Percentiles rank a stretch among this genome's conserved stretches.
phyloP scores from a whole-genome alignment of 2,113 vertebrate genomes.

The Silurus meridionalis region DNA sequence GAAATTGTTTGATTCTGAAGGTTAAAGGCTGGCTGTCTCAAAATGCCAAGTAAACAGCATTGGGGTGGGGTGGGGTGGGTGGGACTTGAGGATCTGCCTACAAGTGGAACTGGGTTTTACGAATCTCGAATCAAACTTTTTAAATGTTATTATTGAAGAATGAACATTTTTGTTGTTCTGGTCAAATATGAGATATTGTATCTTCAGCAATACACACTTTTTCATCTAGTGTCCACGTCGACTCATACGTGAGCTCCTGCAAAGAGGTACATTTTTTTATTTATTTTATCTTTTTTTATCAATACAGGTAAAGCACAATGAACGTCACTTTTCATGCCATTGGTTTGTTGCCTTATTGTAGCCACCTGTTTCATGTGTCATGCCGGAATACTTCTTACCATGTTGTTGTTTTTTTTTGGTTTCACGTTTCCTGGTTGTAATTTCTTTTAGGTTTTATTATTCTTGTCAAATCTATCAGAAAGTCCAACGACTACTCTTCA shows the following conservation, averaged over 20 bases:
- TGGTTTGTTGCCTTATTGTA: neutral
- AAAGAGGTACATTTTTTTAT: neutral
- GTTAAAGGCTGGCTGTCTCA: neutral
- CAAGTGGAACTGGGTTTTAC: neutral
- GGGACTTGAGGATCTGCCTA: neutral
- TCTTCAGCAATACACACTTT: too few species aligned
- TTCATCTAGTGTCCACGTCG: too few species aligned
- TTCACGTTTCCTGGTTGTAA: neutral
- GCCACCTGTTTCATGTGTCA: neutral
- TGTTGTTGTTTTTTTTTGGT: neutral
- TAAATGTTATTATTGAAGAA: too few species aligned
- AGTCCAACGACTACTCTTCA: too few species aligned
- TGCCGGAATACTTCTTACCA: neutral
- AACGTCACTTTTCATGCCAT: neutral
- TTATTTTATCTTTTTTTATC: neutral
- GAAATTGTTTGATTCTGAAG: constrained; percentile 2
- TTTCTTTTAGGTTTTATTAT: too few species aligned
- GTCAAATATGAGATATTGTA: too few species aligned
- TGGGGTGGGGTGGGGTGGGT: too few species aligned
- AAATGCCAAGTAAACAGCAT: constrained; percentile 9
- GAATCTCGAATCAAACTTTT: too few species aligned
- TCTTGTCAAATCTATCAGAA: too few species aligned
- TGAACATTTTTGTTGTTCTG: too few species aligned
- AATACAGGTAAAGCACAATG: too few species aligned
- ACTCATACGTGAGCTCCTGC: too few species aligned